These are phyloP conservation scores for Kuschelorhynchus macadamiae DNA, from an alignment of 2,888 invertebrate genomes.

Conservation along the genomic window DNA sequence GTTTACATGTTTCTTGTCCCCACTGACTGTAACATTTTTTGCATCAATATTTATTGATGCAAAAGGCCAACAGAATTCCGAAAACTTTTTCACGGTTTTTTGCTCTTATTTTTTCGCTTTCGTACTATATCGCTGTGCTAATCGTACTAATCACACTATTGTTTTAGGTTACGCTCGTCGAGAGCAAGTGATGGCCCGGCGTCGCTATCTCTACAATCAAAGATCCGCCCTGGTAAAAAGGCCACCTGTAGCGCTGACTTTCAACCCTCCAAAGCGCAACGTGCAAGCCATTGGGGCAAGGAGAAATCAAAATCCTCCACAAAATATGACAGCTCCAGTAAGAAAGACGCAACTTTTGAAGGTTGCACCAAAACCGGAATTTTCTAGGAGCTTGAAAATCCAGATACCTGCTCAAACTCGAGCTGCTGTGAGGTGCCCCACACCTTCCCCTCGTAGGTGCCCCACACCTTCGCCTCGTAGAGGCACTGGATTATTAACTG, in stretches of 20 bases:
- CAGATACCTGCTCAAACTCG: background rate
- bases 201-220: constrained; percentile 3
- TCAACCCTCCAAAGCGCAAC: no score
- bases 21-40: no score
- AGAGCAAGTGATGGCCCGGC: background rate
- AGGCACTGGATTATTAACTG: constrained; percentile 37
- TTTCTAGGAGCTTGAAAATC: no score
- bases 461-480: constrained; percentile 6
- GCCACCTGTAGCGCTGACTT: background rate
- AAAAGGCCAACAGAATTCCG: background rate
- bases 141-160: no score
- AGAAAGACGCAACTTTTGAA: background rate
- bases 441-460: background rate
- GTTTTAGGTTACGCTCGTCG: constrained; percentile 10
- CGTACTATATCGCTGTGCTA: no score
- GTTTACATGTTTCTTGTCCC: no score
- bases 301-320: no score
- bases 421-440: background rate
- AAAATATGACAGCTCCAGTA: no score
- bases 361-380: no score
- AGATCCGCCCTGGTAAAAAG: background rate
- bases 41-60: constrained; percentile 22
- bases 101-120: background rate
- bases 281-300: no score
- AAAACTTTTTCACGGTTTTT: background rate